Evolutionary conservation across 1,140 invertebrate genomes (phyloP).

Genomic region (Bilobella aurantiaca): DNA sequence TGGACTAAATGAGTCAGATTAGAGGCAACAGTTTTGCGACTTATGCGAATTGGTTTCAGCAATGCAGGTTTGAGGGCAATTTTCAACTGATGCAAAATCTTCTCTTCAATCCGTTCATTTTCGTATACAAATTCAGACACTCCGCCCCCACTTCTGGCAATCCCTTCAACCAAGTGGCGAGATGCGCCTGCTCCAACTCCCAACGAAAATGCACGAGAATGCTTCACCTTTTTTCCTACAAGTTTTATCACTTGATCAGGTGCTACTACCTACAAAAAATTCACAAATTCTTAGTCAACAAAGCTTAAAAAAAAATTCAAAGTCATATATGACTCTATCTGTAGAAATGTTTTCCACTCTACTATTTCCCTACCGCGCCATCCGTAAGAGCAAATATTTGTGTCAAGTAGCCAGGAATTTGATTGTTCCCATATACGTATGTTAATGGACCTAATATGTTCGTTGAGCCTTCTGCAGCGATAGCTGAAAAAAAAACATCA

Average conservation of each 20-base stretch:
- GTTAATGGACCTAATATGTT: slow-evolving; percentile 38
- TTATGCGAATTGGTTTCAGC: neutral
- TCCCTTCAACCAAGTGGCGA: slow-evolving; percentile 37
- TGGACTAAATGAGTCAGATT: too few species aligned
- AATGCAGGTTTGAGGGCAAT: slow-evolving; percentile 38
- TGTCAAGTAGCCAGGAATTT: slow-evolving; percentile 35
- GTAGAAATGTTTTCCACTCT: neutral
- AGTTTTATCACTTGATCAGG: slow-evolving; percentile 29
- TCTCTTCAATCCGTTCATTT: slow-evolving; percentile 37
- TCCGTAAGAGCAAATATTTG: slow-evolving; percentile 41
- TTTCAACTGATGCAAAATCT: slow-evolving; percentile 37
- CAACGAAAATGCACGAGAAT: slow-evolving; percentile 38
- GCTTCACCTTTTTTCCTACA: slow-evolving; percentile 35
- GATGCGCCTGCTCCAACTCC: slow-evolving; percentile 39
- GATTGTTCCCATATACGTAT: slow-evolving; percentile 35
- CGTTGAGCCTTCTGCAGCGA: slow-evolving; percentile 38
- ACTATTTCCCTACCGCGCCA: slow-evolving; percentile 34
- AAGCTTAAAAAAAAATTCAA: slow-evolving; percentile 31
- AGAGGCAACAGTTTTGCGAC: neutral
- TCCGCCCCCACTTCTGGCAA: slow-evolving; percentile 38
- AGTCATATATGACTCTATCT: neutral
- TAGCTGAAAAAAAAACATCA: slow-evolving; percentile 17
- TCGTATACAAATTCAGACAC: slow-evolving; percentile 37
- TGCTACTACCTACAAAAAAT: neutral
- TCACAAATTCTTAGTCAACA: too few species aligned